These are phyloP conservation scores for Paradoxurus hermaphroditus DNA, from an alignment of 2,113 vertebrate species.

Conservation along the genomic window DNA sequence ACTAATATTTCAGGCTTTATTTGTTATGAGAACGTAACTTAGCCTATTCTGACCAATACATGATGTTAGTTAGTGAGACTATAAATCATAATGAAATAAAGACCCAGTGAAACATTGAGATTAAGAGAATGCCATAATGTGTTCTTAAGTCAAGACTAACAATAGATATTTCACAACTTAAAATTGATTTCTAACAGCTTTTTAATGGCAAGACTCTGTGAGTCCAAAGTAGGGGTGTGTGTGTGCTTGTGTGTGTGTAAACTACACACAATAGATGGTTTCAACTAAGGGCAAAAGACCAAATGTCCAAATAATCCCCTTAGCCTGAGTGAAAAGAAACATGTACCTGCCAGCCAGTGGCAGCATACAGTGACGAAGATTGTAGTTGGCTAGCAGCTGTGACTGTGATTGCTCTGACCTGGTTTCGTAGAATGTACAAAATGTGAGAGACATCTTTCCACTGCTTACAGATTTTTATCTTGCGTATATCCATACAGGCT, in stretches of 20 bases:
- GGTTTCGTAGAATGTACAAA: not conserved
- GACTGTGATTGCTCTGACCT: slow-evolving; percentile 18
- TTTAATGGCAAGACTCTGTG: not conserved
- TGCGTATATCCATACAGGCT: not conserved
- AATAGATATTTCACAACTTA: not conserved
- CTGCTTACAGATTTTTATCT: not conserved
- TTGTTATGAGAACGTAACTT: not conserved
- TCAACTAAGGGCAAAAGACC: not conserved
- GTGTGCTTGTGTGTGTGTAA: not conserved
- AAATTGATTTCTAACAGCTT: not conserved
- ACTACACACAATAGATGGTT: not conserved
- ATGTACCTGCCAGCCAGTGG: not conserved
- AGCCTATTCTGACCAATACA: not conserved
- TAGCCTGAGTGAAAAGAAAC: not conserved
- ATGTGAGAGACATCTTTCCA: not conserved
- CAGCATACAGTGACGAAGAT: not conserved
- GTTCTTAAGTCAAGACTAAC: not conserved
- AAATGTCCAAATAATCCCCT: not conserved
- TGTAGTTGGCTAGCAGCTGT: not conserved
- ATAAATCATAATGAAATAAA: not conserved
- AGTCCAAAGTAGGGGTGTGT: not conserved
- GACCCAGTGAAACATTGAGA: not conserved
- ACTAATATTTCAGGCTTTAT: not conserved
- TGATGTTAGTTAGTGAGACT: not conserved
- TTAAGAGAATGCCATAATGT: not conserved